These are phyloP conservation scores for Seira ritae DNA, from an alignment of 2,888 invertebrate species.

Conservation along the genomic window DNA sequence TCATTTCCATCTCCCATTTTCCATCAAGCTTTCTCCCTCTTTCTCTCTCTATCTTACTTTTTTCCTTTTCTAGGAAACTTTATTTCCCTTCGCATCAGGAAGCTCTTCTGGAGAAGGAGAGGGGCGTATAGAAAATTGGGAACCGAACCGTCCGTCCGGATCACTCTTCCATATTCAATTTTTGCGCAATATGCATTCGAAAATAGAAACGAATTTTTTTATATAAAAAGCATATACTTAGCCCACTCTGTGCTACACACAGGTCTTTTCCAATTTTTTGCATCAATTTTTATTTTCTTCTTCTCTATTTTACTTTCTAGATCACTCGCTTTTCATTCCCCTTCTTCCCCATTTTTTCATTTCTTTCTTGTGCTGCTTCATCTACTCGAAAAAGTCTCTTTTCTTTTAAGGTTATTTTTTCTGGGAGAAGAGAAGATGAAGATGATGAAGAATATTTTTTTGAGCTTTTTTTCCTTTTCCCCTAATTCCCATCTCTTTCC, in stretches of 20 bases:
- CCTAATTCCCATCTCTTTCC: neutral
- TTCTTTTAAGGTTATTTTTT: neutral
- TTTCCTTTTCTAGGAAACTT: neutral
- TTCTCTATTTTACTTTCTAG: neutral
- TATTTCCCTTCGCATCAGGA: neutral
- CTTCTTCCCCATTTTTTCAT: neutral
- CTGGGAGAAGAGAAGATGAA: neutral
- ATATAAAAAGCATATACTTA: neutral
- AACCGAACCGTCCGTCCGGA: neutral
- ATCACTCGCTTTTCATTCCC: neutral
- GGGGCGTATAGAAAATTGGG: neutral
- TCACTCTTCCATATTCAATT: neutral
- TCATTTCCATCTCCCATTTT: too few species aligned
- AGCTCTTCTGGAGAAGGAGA: neutral
- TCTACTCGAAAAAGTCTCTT: constrained; percentile 7
- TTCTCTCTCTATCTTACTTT: too few species aligned
- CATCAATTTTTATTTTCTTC: constrained; percentile 8
- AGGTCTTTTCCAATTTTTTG: neutral
- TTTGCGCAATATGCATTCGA: neutral
- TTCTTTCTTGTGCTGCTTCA: constrained; percentile 6
- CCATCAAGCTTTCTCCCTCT: too few species aligned
- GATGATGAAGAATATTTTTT: neutral
- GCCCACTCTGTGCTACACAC: too few species aligned
- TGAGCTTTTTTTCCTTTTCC: constrained; percentile 11
- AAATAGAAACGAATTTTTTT: neutral